Base-by-base conservation (phyloP, 1,140 invertebrate genomes). In the Hyles vespertilio region DNA sequence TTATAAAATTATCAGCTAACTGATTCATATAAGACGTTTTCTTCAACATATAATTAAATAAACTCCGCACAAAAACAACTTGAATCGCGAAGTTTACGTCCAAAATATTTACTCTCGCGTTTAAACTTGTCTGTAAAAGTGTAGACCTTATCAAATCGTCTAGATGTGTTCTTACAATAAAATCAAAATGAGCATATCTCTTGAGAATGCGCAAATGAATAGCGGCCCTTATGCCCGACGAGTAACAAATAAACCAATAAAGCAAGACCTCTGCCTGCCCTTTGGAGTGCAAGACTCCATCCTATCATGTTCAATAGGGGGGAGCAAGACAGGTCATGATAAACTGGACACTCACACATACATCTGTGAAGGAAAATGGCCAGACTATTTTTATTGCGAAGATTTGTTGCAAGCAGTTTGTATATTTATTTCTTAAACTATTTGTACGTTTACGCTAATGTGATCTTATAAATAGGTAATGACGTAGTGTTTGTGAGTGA, bases 311-410 rank as follows among this genome's bases (percentile, higher is more conserved):
- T 10, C 44, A 52, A 59, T 9, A 12, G 6, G 44, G 11, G 40
- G 45, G 56, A 50, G 61, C 50, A 11, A 58, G 65, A 58, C 55
- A 44, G 49, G 11, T 65, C 66, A 50, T 32, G 3, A 43, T 59
- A 62, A 12, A 62, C 9, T 65, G 57, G 66, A 56, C 59, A 58
- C 44, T 56, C 50, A 47, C 66, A 60, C 56, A 59, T 36, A 50
- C 47, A 11, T 8, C 51, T 59, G 61, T 67, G 54, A 48, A 63
- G 61, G 51, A 60, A 60, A 67, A 63, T 57, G 45, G 46, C 46
- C 46, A 44, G 36, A 56, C 57, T 63, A 63, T 59, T 59, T 56
- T 52, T 59, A 33, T 59, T 32, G 59, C 56, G 36, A 54, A 63
- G 2, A 32, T 44, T 53, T 53, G 5, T 34, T 8, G 5, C n/a